These are phyloP conservation scores for Aphidius colemani DNA, from an alignment of 2,888 invertebrate genomes.

Conservation along the genomic window DNA sequence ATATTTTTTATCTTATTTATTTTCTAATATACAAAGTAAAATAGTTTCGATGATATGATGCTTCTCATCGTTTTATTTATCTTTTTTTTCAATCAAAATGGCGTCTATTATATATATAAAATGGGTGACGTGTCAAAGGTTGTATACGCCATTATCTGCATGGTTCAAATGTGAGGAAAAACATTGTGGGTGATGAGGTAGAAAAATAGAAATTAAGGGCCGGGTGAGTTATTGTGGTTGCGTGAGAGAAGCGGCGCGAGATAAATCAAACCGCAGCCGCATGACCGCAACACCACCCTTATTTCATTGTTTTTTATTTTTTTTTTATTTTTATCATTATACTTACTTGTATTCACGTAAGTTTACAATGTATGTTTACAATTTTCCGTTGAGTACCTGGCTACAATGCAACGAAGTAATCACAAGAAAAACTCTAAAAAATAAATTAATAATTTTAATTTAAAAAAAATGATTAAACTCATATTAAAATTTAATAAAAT, in stretches of 20 bases:
- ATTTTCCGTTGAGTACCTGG: neutral
- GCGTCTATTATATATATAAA: neutral
- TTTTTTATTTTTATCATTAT: constrained; percentile 8
- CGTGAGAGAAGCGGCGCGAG: constrained; percentile 56
- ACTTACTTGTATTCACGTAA: constrained; percentile 23
- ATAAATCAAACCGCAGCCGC: constrained; percentile 58
- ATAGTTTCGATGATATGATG: neutral
- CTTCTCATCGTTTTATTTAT: too few relatives aligned
- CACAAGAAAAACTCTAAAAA: too few relatives aligned
- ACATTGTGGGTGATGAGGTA: constrained; percentile 37
- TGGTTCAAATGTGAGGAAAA: constrained; percentile 28
- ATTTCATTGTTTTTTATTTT: constrained; percentile 13
- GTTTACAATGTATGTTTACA: too few relatives aligned
- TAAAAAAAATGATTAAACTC: too few relatives aligned
- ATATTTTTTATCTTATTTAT: constrained; percentile 35
- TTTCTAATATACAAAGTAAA: too few relatives aligned
- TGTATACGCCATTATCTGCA: constrained; percentile 4
- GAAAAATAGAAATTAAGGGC: constrained; percentile 59
- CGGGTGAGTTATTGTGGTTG: constrained; percentile 57
- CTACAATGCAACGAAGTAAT: too few relatives aligned
- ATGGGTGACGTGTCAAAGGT: neutral
- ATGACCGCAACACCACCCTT: constrained; percentile 36
- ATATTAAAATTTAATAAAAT: too few relatives aligned
- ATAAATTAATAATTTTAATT: too few relatives aligned
- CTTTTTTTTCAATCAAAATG: too few relatives aligned